Percentiles rank a stretch among this genome's conserved stretches.
phyloP scores from a whole-genome alignment of 1,140 invertebrate species.

The Pseudomyrmex concolor region DNA sequence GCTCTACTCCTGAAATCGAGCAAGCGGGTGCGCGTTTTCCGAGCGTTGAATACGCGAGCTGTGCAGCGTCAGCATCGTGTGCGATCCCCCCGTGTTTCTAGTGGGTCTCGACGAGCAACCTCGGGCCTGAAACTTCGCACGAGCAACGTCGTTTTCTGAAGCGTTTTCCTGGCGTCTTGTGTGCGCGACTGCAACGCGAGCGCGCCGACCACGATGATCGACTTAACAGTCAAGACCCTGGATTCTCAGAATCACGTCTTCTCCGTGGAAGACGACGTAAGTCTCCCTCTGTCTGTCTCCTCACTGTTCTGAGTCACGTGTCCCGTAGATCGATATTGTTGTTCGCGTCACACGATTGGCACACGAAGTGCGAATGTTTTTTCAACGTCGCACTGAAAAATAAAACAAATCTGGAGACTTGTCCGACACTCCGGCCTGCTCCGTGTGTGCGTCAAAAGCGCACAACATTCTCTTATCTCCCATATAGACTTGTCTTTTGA shows the following conservation, averaged over 20 bases:
- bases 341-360: not conserved
- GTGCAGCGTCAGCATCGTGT: not conserved
- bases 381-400: not conserved
- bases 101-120: too few species aligned
- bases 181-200: not conserved
- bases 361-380: too few species aligned
- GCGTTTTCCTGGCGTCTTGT: not conserved
- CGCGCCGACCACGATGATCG: constrained; percentile 87
- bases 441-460: not conserved
- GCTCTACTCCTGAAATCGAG: not conserved
- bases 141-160: not conserved
- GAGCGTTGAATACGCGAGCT: not conserved
- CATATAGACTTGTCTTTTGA: not conserved
- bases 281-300: constrained; percentile 70
- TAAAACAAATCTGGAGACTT: not conserved
- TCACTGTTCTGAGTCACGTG: not conserved
- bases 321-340: not conserved
- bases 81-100: not conserved
- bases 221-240: constrained; percentile 95
- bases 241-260: constrained; percentile 96
- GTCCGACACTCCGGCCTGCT: not conserved
- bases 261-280: constrained; percentile 94
- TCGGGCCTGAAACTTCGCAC: too few species aligned
- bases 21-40: not conserved
- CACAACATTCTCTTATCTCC: too few species aligned